Base-by-base conservation (phyloP, 2,888 invertebrate species). In the Tetragonula carbonaria region DNA sequence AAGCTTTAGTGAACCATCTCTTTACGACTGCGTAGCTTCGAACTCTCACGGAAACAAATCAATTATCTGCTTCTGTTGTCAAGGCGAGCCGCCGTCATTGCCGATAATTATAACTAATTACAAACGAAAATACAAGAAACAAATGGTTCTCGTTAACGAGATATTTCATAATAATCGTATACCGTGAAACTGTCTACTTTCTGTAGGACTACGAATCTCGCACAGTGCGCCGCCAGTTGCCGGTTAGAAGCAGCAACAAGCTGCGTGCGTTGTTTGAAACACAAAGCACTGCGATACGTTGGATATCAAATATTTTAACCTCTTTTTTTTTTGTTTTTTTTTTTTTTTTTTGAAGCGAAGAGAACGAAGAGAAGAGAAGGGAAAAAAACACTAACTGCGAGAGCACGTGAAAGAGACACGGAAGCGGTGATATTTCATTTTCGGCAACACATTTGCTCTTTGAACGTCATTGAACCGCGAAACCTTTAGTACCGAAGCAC, bases 401-500 rank as follows among this genome's bases (percentile, higher is more conserved):
- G 8, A n/a, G 5, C 14, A 18, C 21, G 18, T 8, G 23, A 16
- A 8, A 28, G 62, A 62, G 62, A 28, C 45, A 45, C 16, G 76
- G 50, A 16, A 63, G n/a, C 23, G n/a, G 33, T 65, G 71, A 67
- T 78, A 72, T 78, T 84, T 78, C 72, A 57, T 33, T 38, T 65
- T 38, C 63, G 74, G 82, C 57, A 65, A 75, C 73, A 63, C 75
- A 63, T 70, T 80, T 68, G 74, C 75, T 74, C 75, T 82, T 85
- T 87, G 79, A 82, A 82, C 75, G 65, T 67, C 82, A 74, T 75
- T 85, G 87, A 85, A 72, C 81, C 78, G 65, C 72, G 73, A 86
- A 81, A 81, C 68, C 75, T 73, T 75, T 55, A 63, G 62, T 74
- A 74, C 59, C 55, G 65, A 74, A 51, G 65, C 63, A 74, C 63